Percentiles rank a stretch among this genome's conserved stretches.
Evolutionary conservation across 1,140 invertebrate genomes (phyloP).

Genomic region (Saccostrea glomerata): DNA sequence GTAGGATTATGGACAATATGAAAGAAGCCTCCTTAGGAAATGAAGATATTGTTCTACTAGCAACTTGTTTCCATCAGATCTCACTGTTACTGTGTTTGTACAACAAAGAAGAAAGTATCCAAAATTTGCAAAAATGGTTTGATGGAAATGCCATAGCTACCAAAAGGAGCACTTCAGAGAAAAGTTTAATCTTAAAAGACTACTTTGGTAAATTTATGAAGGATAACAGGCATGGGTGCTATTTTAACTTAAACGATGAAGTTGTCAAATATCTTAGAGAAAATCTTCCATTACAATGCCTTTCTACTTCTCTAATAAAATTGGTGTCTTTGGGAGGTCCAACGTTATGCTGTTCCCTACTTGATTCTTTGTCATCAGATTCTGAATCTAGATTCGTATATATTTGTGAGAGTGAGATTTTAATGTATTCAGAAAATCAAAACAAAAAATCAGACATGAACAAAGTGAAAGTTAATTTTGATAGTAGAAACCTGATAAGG

Average conservation of each 20-base stretch:
- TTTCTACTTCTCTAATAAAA: background rate
- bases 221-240: background rate
- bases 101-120: background rate
- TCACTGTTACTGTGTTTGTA: constrained; percentile 16
- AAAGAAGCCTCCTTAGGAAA: background rate
- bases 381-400: background rate
- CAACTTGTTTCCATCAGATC: background rate
- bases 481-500: background rate
- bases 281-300: background rate
- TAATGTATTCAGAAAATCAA: constrained; percentile 1
- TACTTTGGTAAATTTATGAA: background rate
- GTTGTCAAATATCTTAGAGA: background rate
- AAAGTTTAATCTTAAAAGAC: background rate
- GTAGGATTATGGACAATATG: background rate
- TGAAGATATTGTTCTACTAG: background rate
- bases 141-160: background rate
- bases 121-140: constrained; percentile 4
- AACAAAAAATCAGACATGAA: background rate
- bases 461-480: background rate
- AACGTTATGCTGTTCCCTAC: background rate
- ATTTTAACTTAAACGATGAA: background rate
- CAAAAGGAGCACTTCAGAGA: background rate
- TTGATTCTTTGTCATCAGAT: constrained; percentile 10
- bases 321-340: background rate
- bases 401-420: background rate